Percentiles rank a stretch among this genome's conserved stretches.
Evolutionary conservation across 2,888 invertebrate species (phyloP).

Genomic region (Chironomus riparius): DNA sequence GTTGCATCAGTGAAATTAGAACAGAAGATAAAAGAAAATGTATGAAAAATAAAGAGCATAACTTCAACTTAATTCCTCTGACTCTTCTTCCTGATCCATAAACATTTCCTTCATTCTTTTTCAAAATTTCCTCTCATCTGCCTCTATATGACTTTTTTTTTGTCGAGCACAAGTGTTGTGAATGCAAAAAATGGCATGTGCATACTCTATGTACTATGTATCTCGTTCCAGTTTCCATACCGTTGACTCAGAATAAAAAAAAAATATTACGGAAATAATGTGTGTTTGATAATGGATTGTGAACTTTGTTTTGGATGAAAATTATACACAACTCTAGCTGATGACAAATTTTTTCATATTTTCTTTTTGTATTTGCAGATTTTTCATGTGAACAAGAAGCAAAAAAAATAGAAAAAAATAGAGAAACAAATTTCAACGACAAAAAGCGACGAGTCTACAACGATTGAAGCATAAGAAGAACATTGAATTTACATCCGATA

Average conservation of each 20-base stretch:
- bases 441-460: conserved; percentile 14
- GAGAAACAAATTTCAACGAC: conserved; percentile 9
- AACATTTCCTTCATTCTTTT: neutral
- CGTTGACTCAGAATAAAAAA: neutral
- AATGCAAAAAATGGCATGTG: too few relatives aligned
- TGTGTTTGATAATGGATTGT: conserved; percentile 22
- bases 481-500: neutral
- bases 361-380: conserved; percentile 11
- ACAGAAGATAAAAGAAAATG: neutral
- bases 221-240: conserved; percentile 13
- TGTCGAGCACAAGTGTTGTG: neutral
- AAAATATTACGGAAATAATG: conserved; percentile 20
- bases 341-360: conserved; percentile 21
- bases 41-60: conserved; percentile 21
- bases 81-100: neutral
- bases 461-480: neutral
- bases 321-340: neutral
- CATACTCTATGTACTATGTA: neutral
- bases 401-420: too few relatives aligned
- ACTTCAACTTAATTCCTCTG: neutral
- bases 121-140: neutral
- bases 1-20: neutral
- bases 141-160: neutral
- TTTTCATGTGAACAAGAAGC: conserved; percentile 15
- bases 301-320: conserved; percentile 15